These are phyloP conservation scores for Microdon myrmicae DNA, from an alignment of 2,888 invertebrate genomes.

Conservation along the genomic window DNA sequence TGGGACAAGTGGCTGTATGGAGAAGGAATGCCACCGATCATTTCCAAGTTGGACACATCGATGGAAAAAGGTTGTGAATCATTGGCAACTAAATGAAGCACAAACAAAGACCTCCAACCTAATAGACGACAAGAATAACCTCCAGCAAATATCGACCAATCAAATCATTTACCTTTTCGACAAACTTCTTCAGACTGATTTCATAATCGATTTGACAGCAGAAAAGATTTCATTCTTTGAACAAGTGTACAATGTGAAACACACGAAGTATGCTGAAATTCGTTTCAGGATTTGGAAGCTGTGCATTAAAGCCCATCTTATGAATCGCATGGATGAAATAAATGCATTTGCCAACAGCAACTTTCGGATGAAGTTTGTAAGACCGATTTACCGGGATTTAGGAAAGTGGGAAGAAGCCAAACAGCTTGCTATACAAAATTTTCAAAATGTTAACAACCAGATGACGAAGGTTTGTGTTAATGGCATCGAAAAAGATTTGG, in stretches of 20 bases:
- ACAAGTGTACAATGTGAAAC: constrained; percentile 73
- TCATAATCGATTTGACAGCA: constrained; percentile 68
- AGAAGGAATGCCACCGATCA: constrained; percentile 89
- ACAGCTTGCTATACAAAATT: constrained; percentile 77
- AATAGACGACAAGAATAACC: constrained; percentile 69
- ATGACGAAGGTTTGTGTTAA: constrained; percentile 89
- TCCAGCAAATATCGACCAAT: constrained; percentile 70
- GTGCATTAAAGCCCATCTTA: constrained; percentile 79
- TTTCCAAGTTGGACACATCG: constrained; percentile 77
- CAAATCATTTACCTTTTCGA: constrained; percentile 78
- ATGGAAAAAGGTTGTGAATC: no score
- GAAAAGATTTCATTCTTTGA: constrained; percentile 71
- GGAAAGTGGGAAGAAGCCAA: constrained; percentile 81
- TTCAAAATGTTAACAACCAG: constrained; percentile 73
- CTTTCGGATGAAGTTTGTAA: constrained; percentile 91
- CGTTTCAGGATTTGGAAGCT: constrained; percentile 81
- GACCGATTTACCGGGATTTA: constrained; percentile 87
- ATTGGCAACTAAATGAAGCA: no score
- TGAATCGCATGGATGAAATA: constrained; percentile 73
- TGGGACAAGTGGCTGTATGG: constrained; percentile 86
- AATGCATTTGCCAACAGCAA: constrained; percentile 83
- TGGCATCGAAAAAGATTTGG: constrained; percentile 79
- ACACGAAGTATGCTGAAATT: constrained; percentile 82
- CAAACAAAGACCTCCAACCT: constrained; percentile 62
- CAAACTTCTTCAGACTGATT: constrained; percentile 71